Evolutionary conservation across 2,888 invertebrate species (phyloP), one percentile per base, ranked within the genome.

Genomic region (Bombyx huttoni): DNA sequence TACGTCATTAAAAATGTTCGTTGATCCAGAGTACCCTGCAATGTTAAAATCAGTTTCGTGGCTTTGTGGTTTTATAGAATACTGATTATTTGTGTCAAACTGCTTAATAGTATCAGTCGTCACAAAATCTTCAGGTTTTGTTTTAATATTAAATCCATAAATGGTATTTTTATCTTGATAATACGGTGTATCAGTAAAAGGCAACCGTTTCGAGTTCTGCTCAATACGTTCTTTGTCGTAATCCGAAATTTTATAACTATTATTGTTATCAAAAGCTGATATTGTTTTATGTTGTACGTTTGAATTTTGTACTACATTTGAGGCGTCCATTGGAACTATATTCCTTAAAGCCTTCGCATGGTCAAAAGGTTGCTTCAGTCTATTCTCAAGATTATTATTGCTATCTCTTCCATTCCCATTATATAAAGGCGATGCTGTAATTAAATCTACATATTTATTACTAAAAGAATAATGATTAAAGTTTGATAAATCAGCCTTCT

Each of bases 311-410:
- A 88, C 77, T 35, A 85, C 82, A 58, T 88, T 89, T 45, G 87
- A 81, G 5, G 85, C 78, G 60, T 85, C 89, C 49, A 89, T 85
- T 1, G 89, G 81, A 14, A 89, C 84, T 53, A 88, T 86, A 65
- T 82, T 86, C 73, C 87, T 88, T 51, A 88, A 65, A 1, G 86
- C 88, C 60, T 85, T 89, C 46, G 84, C 83, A 52, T 89, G 88
- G 61, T 89, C 89, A 63, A 89, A 89, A 0, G 78, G 74, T 56
- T 73, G 75, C 62, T 86, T 83, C 46, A 66, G 57, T 61, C 80
- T 85, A 12, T 63, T 68, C 13, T 85, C 82, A 46, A 65, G 46
- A 35, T 55, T 64, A 54, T 62, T 72, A 33, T 24, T 24, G 24
- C 45, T 60, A 57, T 83, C 81, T 57, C 70, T 73, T 1, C 70